phyloP scores from a whole-genome alignment of 2,797 vertebrate genomes.

The Pseudomugil gertrudae region DNA sequence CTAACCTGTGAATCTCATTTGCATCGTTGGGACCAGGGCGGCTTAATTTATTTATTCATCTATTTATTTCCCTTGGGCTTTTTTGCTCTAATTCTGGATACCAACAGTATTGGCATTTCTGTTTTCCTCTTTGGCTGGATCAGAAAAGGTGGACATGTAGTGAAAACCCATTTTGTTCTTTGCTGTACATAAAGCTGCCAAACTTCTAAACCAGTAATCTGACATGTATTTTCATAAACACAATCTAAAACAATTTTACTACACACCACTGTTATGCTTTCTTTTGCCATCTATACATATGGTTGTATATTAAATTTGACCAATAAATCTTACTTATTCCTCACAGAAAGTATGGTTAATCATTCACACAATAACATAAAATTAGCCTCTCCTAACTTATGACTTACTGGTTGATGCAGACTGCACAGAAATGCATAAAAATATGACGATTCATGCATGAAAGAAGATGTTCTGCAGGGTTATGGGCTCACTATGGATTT shows the following conservation, averaged over 20 bases:
- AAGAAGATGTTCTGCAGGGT: not conserved
- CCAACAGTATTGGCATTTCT: constrained; percentile 15
- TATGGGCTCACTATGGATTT: not conserved
- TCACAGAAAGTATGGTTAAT: not conserved
- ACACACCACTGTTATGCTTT: not conserved
- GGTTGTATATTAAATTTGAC: not conserved
- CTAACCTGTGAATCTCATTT: constrained; percentile 82
- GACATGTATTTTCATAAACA: not conserved
- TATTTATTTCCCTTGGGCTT: constrained; percentile 22
- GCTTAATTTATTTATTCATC: constrained; percentile 52
- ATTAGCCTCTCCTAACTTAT: not conserved
- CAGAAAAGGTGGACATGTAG: not conserved
- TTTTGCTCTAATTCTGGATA: constrained; percentile 28
- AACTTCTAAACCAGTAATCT: not conserved
- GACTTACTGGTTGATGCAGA: not conserved
- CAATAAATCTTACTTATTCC: not conserved
- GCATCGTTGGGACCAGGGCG: constrained; percentile 66
- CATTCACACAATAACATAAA: not conserved
- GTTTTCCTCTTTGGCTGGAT: constrained; percentile 11
- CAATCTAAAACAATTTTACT: not conserved
- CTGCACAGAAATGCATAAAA: not conserved
- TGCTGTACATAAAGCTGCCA: not conserved
- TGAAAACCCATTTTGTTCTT: not conserved
- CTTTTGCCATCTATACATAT: not conserved
- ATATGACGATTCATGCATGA: not conserved